Percentiles rank a stretch among this genome's conserved stretches.
phyloP scores from a whole-genome alignment of 2,113 vertebrate genomes.

The Etheostoma cragini region DNA sequence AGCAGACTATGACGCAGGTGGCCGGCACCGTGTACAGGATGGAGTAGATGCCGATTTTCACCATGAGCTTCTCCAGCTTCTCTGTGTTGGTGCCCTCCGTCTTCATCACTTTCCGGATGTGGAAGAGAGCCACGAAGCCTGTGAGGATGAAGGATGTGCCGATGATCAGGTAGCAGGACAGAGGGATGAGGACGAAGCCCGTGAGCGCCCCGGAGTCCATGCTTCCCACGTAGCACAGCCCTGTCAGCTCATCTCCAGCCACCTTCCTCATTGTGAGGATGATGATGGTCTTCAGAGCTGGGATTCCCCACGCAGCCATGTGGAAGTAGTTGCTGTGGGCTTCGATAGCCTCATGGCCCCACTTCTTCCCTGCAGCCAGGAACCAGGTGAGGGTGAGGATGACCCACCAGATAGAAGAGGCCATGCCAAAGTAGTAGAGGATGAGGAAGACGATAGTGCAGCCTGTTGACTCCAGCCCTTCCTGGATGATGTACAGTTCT shows the following conservation, averaged over 20 bases:
- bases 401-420: conserved; percentile 98
- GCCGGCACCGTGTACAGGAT: conserved; percentile 98
- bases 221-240: conserved; percentile 96
- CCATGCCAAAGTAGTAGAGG: conserved; percentile 99
- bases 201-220: conserved; percentile 91
- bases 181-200: conserved; percentile 93
- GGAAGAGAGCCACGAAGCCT: conserved; percentile 97
- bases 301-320: conserved; percentile 96
- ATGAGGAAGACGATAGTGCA: conserved; percentile 98
- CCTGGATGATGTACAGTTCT: conserved; percentile 94
- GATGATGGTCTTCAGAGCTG: conserved; percentile 94
- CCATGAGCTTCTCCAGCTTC: conserved; percentile 99
- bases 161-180: conserved; percentile 94
- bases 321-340: conserved; percentile 99
- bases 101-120: conserved; percentile 98
- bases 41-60: conserved; percentile 97
- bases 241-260: conserved; percentile 95
- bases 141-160: conserved; percentile 98
- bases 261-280: conserved; percentile 98
- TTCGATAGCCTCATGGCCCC: conserved; percentile 98
- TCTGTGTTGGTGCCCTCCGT: conserved; percentile 96
- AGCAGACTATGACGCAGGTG: conserved; percentile 97
- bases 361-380: conserved; percentile 96
- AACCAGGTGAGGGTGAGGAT: conserved; percentile 98
- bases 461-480: conserved; percentile 95